phyloP scores from a whole-genome alignment of 2,797 vertebrate species.

The Ibycter americanus region DNA sequence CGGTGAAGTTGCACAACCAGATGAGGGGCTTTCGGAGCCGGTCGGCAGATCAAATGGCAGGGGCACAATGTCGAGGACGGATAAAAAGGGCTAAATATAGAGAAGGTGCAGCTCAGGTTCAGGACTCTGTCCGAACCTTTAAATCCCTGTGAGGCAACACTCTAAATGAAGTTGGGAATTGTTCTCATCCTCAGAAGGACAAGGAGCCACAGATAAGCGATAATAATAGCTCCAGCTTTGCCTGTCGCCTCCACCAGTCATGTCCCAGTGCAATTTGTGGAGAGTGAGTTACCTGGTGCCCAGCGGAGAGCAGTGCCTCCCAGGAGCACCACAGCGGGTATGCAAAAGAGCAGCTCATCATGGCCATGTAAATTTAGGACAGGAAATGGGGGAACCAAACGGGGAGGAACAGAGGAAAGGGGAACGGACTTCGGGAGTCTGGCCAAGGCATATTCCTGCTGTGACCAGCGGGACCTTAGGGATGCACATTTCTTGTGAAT shows the following conservation, averaged over 20 bases:
- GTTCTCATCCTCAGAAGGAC: slow-evolving; percentile 45
- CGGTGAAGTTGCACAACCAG: neutral
- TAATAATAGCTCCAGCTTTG: slow-evolving; percentile 48
- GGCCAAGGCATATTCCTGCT: neutral
- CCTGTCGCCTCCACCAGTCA: neutral
- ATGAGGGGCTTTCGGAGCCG: neutral
- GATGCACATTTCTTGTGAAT: neutral
- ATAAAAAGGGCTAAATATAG: slow-evolving; percentile 80
- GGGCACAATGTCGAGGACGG: slow-evolving; percentile 81
- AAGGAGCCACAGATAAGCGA: neutral
- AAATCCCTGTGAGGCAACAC: slow-evolving; percentile 45
- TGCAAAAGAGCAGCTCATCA: neutral
- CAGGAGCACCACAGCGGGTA: neutral
- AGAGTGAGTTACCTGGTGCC: neutral
- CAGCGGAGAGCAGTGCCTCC: neutral
- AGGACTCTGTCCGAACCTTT: slow-evolving; percentile 36
- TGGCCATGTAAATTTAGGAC: neutral
- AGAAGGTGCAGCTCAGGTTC: slow-evolving; percentile 42
- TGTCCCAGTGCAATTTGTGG: neutral
- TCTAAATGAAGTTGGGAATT: slow-evolving; percentile 57
- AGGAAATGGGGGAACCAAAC: neutral
- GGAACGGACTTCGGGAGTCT: neutral
- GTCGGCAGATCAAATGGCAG: slow-evolving; percentile 66
- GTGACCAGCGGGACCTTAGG: neutral
- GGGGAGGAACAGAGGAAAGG: neutral